Evolutionary conservation across 92 coral and sea anemone species (phyloP).

Genomic region (Porites evermanni): DNA sequence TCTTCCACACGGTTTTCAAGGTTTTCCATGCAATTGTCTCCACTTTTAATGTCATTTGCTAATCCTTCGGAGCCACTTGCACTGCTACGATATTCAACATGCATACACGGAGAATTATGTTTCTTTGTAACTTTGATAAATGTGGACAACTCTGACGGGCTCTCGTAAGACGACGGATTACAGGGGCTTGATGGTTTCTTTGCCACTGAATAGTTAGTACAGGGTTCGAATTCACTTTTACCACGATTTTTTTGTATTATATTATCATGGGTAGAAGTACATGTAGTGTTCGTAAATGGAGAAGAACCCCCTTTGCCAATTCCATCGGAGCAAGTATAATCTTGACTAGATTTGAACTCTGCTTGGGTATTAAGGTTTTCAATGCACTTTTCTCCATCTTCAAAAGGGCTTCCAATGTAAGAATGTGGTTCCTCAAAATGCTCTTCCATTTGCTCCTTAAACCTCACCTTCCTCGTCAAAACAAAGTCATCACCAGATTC

Average conservation of each 20-base stretch:
- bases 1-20: too few relatives aligned
- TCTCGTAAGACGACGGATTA: neutral
- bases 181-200: neutral
- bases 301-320: neutral
- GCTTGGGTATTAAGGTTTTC: neutral
- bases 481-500: neutral
- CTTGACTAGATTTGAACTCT: neutral
- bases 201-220: neutral
- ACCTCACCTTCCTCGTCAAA: conserved; percentile 2
- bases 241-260: neutral
- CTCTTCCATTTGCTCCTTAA: conserved; percentile 11
- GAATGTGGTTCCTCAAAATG: neutral
- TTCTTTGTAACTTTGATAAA: neutral
- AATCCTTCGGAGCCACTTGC: neutral
- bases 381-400: neutral
- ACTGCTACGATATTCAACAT: neutral
- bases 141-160: neutral
- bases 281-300: neutral
- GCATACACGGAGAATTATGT: neutral
- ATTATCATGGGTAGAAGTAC: neutral
- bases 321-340: neutral
- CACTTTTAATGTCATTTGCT: neutral
- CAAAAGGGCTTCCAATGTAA: too few relatives aligned
- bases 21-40: too few relatives aligned
- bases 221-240: neutral